Evolutionary conservation across 1,140 invertebrate species (phyloP), one percentile per base, ranked within the genome.

Genomic region (Laupala kohalensis): DNA sequence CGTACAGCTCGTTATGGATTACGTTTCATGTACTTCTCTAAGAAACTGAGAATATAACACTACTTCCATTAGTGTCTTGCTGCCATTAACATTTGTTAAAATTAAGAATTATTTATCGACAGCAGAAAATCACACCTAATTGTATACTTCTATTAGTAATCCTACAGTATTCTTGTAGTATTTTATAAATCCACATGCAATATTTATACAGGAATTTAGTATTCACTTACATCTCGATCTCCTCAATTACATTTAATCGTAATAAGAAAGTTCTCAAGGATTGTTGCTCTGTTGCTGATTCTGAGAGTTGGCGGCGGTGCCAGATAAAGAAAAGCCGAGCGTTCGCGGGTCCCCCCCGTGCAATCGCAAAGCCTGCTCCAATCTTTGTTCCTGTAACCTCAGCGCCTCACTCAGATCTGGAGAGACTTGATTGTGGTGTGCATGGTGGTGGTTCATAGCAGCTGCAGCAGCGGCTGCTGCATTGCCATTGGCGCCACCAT

Each of bases 341-440:
- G 87, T 84, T 63, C 87, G 83, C 3, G 87, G 87, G 77, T 88
- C 84, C 69, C 83, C 87, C 37, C 85, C 85, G 78, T 92, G 91
- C 75, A 93, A 84, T 75, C 92, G 85, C 73, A 93, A 78, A 9
- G 92, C 91, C 75, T 93, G 92, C 77, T 92, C 91, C 76, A 93
- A 79, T 76, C 91, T 83, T 76, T 92, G 90, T 76, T 92, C 91
- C 76, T 92, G 90, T 67, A 92, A 84, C 77, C 90, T 83, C 69
- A 92, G 82, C 9, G 89, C 90, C 78, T 93, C 90, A 64, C 82
- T 81, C 72, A 84, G 75, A 72, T 84, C 83, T 28, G 81, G 81
- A 71, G 81, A 80, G 71, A 83, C 75, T 24, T 77, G 79, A 67
- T 83, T 81, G 62, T 80, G 79, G 72, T 82, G 81, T 23, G 75